These are phyloP conservation scores for Pangasius macronema DNA, from an alignment of 2,797 vertebrate species.

Conservation along the genomic window DNA sequence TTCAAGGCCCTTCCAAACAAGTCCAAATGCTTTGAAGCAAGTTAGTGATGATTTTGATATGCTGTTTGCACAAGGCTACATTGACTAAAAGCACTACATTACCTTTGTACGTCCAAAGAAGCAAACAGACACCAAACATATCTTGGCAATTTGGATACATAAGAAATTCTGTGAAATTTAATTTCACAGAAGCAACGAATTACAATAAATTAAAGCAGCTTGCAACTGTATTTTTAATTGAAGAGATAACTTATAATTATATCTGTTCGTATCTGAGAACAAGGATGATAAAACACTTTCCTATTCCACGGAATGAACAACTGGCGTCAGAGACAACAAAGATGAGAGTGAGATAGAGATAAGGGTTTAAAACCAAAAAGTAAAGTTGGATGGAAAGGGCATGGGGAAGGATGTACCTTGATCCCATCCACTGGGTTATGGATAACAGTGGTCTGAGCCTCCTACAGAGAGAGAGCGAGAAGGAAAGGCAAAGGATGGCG, in stretches of 20 bases:
- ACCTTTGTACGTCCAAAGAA: background rate
- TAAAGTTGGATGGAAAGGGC: slow-evolving; percentile 6
- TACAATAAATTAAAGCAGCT: background rate
- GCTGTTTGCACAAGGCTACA: background rate
- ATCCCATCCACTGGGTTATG: slow-evolving; percentile 93
- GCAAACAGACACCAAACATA: background rate
- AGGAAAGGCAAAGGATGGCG: slow-evolving; percentile 65
- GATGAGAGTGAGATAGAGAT: slow-evolving; percentile 39
- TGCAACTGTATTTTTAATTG: background rate
- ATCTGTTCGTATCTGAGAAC: background rate
- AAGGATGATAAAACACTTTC: slow-evolving; percentile 9
- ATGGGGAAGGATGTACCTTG: slow-evolving; percentile 82
- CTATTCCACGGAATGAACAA: slow-evolving; percentile 12
- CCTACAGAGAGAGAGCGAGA: slow-evolving; percentile 70
- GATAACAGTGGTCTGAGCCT: slow-evolving; percentile 97
- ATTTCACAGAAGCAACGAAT: background rate
- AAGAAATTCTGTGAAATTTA: too few relatives aligned
- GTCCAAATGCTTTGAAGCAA: background rate
- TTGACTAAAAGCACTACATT: background rate
- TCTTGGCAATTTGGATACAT: background rate
- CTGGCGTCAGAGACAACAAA: background rate
- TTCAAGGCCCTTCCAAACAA: background rate
- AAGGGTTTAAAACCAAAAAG: slow-evolving; percentile 10
- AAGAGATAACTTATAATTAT: background rate
- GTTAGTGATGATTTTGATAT: background rate